Base-by-base conservation (phyloP, 2,888 invertebrate species). In the Lydus trimaculatus region DNA sequence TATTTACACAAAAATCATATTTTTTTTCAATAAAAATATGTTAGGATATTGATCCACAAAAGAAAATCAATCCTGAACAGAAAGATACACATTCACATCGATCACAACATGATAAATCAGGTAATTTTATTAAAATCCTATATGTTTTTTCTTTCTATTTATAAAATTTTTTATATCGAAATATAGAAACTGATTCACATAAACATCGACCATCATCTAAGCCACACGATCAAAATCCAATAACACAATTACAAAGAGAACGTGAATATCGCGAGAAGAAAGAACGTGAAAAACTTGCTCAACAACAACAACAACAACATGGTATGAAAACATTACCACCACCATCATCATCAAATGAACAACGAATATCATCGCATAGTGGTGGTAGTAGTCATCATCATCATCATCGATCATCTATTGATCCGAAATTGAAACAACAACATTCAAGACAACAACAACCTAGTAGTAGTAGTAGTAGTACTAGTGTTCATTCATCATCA, bases 231-330 rank as follows among this genome's bases (percentile, higher is more conserved):
- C 65, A 63, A 78, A 68, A 65, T 81, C 68, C 66, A 76, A 86
- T 31, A 79, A 84, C 65, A 81, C 86, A 66, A 81, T 87, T 31
- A 83, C 85, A 89, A 77, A 88, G 79, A 31, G 84, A 89, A 76
- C 88, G 89, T 66, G 87, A 90, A 11, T 91, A 91, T 81, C 85
- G 90, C 25, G 91, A 91, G 79, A 90, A 91, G 79, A 87, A 89
- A 61, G 88, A 88, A 65, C 84, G 87, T n/a, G 91, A 91, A 76
- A 85, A 90, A 33, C 84, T 90, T 71, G 89, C 75, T 11, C 78
- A 80, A 63, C 79, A 79, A 61, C 77, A 77, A 65, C 65, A 73
- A n/a, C 78, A 80, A 63, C 79, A 79, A 63, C 77, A 77, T 65
- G 66, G 73, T 20, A 61, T 75, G 48, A 75, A 74, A 59, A 63